Percentiles rank a stretch among this genome's conserved stretches.
These are phyloP conservation scores for Arbacia lixula DNA, from an alignment of 53 echinoderm and acorn worm genomes.

Conservation along the genomic window DNA sequence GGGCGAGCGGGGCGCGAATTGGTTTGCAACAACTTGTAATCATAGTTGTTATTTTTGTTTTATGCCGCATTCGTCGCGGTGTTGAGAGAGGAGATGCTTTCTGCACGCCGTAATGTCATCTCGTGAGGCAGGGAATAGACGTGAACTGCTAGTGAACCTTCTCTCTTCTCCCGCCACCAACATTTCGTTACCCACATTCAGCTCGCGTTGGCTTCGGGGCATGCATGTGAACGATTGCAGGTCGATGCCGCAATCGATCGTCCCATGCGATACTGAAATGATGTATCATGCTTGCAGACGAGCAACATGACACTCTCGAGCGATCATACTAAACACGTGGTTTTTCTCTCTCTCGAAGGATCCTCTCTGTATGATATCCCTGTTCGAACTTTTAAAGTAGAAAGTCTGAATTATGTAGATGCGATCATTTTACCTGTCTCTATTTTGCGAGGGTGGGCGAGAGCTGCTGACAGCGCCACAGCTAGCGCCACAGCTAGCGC, in stretches of 20 bases:
- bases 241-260: too few species aligned
- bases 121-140: not conserved
- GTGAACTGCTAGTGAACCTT: constrained; percentile 3
- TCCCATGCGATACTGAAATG: too few species aligned
- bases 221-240: not conserved
- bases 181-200: not conserved
- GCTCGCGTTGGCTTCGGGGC: not conserved
- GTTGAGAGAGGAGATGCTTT: constrained; percentile 29
- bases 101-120: not conserved
- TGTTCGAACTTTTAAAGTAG: too few species aligned
- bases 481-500: too few species aligned
- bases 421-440: too few species aligned
- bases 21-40: constrained; percentile 40
- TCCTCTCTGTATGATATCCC: too few species aligned
- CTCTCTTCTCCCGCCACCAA: not conserved
- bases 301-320: constrained; percentile 16
- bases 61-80: constrained; percentile 28
- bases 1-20: not conserved
- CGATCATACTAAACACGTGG: constrained; percentile 23
- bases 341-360: too few species aligned
- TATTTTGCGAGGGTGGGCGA: too few species aligned
- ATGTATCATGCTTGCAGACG: too few species aligned
- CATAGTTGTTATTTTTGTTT: constrained; percentile 35
- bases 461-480: too few species aligned
- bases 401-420: too few species aligned